Base-by-base conservation (phyloP, 1,140 invertebrate species). In the Ceratitis capitata region DNA sequence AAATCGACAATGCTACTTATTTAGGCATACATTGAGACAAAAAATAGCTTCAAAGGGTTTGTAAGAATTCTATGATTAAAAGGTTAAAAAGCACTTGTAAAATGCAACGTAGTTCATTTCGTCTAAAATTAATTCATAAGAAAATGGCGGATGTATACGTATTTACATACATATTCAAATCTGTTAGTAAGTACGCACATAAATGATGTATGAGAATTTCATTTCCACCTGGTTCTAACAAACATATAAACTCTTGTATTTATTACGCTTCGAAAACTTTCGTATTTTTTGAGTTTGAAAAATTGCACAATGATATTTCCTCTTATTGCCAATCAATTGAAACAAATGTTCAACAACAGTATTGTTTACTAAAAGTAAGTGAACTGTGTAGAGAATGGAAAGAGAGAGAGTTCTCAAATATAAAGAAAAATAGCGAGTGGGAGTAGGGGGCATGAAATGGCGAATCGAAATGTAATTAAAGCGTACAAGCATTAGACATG, bases 231-330 rank as follows among this genome's bases (percentile, higher is more conserved):
- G 61, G 16, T 69, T 39, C 16, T 29, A 32, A 69, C 4, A 19
- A 19, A 9, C 14, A 61, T 78, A 39, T 78, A 26, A 16, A 78
- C 69, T n/a, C 61, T 0, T 19, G n/a, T n/a, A 74, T 42, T 74
- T 74, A 74, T 74, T 74, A 74, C 39, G 69, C 39, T 26, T 78
- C 42, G 32, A 45, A 45, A 78, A 23, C 23, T 26, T 47, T 78
- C n/a, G 42, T 23, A 78, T 45, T 78, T 45, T 78, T 56, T 45
- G 69, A 45, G 26, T 45, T 78, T 45, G 69, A 78, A 78, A 78
- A 78, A 45, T 78, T 78, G 69, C 69, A 78, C 35, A 47, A 78
- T 78, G 69, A 78, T 26, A 78, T 78, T 69, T 69, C 32, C 61
- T 69, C 61, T 69, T 69, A 69, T 69, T 39, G 32, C 32, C 61